Conservation (phyloP, 2,797 vertebrate genomes). For the Anguilla megastoma region DNA sequence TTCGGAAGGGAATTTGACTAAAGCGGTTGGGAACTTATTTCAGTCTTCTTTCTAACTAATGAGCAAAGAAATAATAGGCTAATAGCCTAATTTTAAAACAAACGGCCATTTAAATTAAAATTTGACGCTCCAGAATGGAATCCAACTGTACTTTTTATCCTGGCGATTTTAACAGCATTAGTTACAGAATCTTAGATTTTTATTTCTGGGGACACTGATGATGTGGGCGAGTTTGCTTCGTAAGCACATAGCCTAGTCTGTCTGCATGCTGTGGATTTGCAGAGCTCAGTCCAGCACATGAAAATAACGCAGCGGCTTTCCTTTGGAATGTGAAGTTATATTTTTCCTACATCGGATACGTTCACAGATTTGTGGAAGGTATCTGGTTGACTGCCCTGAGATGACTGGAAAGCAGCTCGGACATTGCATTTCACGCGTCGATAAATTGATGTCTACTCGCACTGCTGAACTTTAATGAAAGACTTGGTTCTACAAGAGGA, state of each 20-base stretch:
- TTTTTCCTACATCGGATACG: background rate
- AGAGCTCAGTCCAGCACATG: background rate
- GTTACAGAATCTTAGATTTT: slow-evolving; percentile 9
- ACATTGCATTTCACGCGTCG: slow-evolving; percentile 10
- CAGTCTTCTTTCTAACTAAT: background rate
- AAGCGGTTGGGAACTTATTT: background rate
- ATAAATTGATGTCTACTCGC: background rate
- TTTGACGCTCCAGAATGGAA: slow-evolving; percentile 25
- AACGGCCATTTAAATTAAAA: background rate
- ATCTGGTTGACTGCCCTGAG: background rate
- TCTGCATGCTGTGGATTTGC: background rate
- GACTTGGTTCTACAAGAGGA: background rate
- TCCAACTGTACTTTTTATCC: slow-evolving; percentile 21
- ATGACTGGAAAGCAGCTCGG: background rate
- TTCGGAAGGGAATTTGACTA: background rate
- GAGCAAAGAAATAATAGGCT: background rate
- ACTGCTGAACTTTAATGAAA: slow-evolving; percentile 33
- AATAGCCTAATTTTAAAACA: too few species aligned
- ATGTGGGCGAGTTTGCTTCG: slow-evolving; percentile 20
- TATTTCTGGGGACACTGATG: background rate
- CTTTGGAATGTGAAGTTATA: background rate
- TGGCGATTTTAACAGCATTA: slow-evolving; percentile 3
- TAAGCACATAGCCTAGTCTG: background rate
- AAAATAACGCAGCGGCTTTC: slow-evolving; percentile 11
- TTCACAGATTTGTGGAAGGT: slow-evolving; percentile 21